Percentiles rank a stretch among this genome's conserved stretches.
Conservation (phyloP, 2,797 vertebrate species). For the Halcyon leucocephala region DNA sequence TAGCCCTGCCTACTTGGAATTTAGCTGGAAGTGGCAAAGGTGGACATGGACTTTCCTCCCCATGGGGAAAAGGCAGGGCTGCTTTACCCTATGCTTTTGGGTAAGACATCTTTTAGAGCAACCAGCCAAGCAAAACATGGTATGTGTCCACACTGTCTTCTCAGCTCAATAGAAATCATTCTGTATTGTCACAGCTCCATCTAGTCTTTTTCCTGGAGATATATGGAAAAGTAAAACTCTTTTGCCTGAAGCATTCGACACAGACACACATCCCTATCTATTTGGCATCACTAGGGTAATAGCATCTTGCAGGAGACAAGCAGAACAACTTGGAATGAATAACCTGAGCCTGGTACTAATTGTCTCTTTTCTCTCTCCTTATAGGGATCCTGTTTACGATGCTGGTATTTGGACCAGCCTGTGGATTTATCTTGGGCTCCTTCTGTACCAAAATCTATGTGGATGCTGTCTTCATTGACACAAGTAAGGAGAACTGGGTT, state of each 20-base stretch:
- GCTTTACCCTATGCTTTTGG: background rate
- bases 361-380: slow-evolving; percentile 53
- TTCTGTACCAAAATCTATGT: slow-evolving; percentile 99
- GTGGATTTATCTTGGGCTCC: slow-evolving; percentile 98
- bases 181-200: background rate
- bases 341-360: background rate
- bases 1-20: background rate
- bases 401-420: slow-evolving; percentile 97
- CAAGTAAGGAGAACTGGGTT: slow-evolving; percentile 82
- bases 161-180: background rate
- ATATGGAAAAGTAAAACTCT: background rate
- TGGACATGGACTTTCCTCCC: background rate
- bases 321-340: background rate
- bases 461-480: slow-evolving; percentile 95
- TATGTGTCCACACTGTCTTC: background rate
- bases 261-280: background rate
- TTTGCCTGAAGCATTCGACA: background rate
- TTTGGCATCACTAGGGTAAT: background rate
- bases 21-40: background rate
- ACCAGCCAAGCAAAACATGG: background rate
- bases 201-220: slow-evolving; percentile 3
- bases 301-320: background rate
- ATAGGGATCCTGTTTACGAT: slow-evolving; percentile 98
- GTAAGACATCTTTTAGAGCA: background rate
- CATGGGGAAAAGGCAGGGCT: background rate